Percentiles rank a stretch among this genome's conserved stretches.
Evolutionary conservation across 2,113 vertebrate genomes (phyloP).

Genomic region (Nothocercus nigrocapillus): DNA sequence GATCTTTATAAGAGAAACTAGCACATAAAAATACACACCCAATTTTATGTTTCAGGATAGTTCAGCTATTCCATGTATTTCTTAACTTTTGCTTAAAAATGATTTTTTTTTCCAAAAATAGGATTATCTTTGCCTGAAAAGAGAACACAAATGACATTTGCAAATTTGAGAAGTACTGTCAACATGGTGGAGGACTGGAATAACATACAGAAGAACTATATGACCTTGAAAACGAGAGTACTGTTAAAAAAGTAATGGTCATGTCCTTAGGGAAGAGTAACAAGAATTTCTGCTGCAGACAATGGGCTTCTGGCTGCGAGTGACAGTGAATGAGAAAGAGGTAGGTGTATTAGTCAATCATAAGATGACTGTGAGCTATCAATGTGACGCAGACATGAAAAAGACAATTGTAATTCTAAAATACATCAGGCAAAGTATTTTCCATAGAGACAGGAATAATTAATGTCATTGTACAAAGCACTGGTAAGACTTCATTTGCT

Average conservation of each 20-base stretch:
- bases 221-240: not conserved
- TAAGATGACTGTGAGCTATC: not conserved
- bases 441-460: not conserved
- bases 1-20: not conserved
- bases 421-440: not conserved
- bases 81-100: not conserved
- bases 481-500: not conserved
- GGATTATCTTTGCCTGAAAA: not conserved
- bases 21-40: fast-evolving
- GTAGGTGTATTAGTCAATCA: constrained; percentile 17
- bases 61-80: not conserved
- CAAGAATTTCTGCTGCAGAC: not conserved
- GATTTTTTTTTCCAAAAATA: not conserved
- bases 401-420: not conserved
- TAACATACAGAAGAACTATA: not conserved
- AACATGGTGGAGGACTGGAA: not conserved
- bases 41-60: not conserved
- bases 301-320: not conserved
- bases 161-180: not conserved
- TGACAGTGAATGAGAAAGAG: not conserved
- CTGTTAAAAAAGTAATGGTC: not conserved
- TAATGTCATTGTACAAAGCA: not conserved
- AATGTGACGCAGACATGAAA: not conserved
- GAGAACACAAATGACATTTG: not conserved
- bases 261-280: not conserved